Conservation (phyloP, 2,888 invertebrate species). For the Eupithecia exiguata region DNA sequence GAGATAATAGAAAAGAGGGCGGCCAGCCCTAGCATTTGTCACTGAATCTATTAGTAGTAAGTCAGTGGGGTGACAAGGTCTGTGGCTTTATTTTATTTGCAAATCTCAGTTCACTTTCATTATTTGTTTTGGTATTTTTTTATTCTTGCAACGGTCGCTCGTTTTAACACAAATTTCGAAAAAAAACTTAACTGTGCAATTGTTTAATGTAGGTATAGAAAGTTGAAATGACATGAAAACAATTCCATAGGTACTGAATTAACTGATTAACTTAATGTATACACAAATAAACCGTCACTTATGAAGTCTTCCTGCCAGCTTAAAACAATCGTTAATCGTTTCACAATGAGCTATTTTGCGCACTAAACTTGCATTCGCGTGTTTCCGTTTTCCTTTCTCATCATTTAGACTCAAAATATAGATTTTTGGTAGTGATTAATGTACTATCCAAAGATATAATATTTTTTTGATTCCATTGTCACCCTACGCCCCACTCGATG, state of each 20-base stretch:
- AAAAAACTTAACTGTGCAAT: too few relatives aligned
- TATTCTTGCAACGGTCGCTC: background rate
- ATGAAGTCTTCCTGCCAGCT: background rate
- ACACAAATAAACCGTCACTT: background rate
- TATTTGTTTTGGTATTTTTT: background rate
- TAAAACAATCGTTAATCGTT: background rate
- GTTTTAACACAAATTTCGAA: background rate
- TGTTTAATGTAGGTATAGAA: too few relatives aligned
- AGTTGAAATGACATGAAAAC: too few relatives aligned
- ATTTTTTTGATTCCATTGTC: conserved; percentile 37
- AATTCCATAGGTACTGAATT: too few relatives aligned
- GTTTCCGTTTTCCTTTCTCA: background rate
- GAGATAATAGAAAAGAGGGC: conserved; percentile 68
- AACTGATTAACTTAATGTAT: too few relatives aligned
- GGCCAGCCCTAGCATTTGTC: conserved; percentile 62
- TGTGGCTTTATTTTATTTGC: conserved; percentile 7
- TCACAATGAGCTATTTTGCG: background rate
- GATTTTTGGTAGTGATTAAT: background rate
- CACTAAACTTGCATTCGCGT: background rate
- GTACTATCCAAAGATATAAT: background rate
- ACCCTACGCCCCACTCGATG: conserved; percentile 51
- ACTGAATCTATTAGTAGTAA: conserved; percentile 59
- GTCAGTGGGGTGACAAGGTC: conserved; percentile 55
- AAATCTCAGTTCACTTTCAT: background rate
- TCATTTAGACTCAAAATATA: background rate